Evolutionary conservation across 2,888 invertebrate species (phyloP).

Genomic region (Lepeophtheirus nordmannii): DNA sequence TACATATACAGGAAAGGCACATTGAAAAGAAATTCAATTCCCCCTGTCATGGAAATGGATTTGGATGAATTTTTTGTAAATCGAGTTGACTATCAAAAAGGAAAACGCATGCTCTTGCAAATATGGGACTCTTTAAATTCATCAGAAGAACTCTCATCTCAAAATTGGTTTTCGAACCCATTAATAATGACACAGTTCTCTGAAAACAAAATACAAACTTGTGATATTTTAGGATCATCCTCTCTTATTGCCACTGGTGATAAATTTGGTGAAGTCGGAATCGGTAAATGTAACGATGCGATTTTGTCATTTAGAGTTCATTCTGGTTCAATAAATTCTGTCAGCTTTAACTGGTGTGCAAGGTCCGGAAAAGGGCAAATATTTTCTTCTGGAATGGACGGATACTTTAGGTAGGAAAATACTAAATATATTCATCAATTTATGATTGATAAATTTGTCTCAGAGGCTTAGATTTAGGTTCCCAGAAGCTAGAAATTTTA

Average conservation of each 20-base stretch:
- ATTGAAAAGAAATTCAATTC: slow-evolving; percentile 1
- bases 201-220: not conserved
- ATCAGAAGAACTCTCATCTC: no score
- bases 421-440: not conserved
- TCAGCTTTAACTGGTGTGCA: not conserved
- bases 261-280: not conserved
- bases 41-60: not conserved
- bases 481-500: not conserved
- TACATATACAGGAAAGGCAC: no score
- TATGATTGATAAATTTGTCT: not conserved
- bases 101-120: not conserved
- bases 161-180: not conserved
- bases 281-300: not conserved
- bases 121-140: no score
- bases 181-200: not conserved
- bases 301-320: slow-evolving; percentile 1
- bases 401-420: not conserved
- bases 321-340: not conserved
- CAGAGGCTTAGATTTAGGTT: not conserved
- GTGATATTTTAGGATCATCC: not conserved
- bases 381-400: not conserved
- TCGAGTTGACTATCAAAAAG: not conserved
- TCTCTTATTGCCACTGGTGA: not conserved
- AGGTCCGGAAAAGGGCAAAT: not conserved
- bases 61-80: not conserved